A percentile compares a stretch with the other conserved stretches of the same genome.
Conservation (phyloP, 2,888 invertebrate species). For the Sthenelais limicola region DNA sequence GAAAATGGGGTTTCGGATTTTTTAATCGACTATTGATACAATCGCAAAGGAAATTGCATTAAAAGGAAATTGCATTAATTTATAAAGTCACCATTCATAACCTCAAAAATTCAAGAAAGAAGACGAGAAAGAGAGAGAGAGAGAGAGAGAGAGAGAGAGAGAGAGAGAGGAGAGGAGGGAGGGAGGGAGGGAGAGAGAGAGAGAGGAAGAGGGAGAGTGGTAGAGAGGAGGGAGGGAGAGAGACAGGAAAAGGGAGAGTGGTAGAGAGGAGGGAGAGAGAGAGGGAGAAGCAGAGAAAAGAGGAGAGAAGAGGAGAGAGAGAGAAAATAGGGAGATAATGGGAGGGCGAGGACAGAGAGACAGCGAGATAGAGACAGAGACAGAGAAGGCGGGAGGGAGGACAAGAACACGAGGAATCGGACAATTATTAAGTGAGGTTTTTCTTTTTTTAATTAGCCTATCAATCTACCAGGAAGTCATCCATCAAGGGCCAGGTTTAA, state of each 20-base stretch:
- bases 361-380: neutral
- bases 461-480: too few species aligned
- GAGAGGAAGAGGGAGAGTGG: neutral
- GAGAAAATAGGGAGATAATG: neutral
- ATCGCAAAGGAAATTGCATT: too few species aligned
- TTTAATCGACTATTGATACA: too few species aligned
- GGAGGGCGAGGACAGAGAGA: neutral
- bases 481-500: too few species aligned
- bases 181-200: conserved; percentile 1
- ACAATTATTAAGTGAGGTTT: neutral
- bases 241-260: neutral
- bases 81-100: too few species aligned
- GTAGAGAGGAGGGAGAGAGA: neutral
- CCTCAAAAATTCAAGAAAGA: too few species aligned
- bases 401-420: neutral
- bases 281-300: neutral
- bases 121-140: neutral
- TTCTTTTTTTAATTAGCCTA: too few species aligned
- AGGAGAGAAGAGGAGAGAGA: neutral
- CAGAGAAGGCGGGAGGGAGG: neutral
- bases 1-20: too few species aligned
- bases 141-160: neutral
- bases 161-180: too few species aligned
- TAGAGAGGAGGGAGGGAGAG: neutral
- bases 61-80: too few species aligned